Evolutionary conservation across 2,888 invertebrate genomes (phyloP).

Genomic region (Myathropa florea): DNA sequence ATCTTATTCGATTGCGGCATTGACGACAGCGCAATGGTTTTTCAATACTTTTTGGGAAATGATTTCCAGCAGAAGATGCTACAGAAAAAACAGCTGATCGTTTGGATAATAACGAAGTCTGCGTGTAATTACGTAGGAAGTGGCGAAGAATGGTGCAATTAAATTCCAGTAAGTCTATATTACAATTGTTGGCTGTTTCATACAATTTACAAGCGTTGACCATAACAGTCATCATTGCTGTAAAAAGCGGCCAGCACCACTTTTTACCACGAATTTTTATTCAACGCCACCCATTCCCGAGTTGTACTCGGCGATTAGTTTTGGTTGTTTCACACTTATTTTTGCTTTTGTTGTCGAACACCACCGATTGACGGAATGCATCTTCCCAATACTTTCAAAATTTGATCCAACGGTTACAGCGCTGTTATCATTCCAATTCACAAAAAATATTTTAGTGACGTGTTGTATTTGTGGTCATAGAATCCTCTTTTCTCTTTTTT

Average conservation of each 20-base stretch:
- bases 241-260: neutral
- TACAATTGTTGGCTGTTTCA: neutral
- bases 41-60: no score
- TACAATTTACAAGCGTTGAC: neutral
- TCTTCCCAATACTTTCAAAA: neutral
- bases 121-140: neutral
- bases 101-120: no score
- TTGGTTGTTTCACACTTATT: slow-evolving; percentile 3
- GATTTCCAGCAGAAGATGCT: neutral
- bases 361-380: slow-evolving; percentile 33
- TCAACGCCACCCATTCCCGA: neutral
- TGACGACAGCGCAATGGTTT: no score
- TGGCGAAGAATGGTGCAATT: neutral
- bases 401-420: no score
- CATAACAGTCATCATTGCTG: neutral
- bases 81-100: neutral
- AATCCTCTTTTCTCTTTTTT: neutral
- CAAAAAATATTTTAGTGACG: neutral
- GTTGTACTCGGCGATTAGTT: neutral
- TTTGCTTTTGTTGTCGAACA: slow-evolving; percentile 11
- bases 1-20: no score
- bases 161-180: no score
- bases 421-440: no score
- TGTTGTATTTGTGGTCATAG: slow-evolving; percentile 16
- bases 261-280: neutral